Conservation (phyloP, 2,888 invertebrate genomes). For the Synanthedon andrenaeformis region DNA sequence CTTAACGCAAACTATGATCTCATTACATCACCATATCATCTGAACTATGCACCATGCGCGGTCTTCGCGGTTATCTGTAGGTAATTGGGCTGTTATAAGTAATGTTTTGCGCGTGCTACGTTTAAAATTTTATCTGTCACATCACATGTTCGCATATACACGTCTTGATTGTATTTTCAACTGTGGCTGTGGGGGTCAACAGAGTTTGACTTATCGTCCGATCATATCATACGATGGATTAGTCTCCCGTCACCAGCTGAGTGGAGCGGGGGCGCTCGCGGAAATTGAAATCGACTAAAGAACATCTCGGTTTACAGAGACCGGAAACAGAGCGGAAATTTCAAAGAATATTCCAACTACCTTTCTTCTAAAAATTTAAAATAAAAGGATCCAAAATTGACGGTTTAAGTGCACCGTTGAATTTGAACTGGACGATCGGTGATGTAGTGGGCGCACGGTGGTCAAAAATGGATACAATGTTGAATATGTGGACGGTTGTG, state of each 20-base stretch:
- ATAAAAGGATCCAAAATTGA: conserved; percentile 9
- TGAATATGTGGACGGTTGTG: conserved; percentile 60
- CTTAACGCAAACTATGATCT: conserved; percentile 8
- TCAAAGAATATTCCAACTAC: too few relatives aligned
- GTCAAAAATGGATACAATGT: conserved; percentile 54
- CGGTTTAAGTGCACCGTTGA: conserved; percentile 32
- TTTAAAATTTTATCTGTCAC: conserved; percentile 37
- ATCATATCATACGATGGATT: background rate
- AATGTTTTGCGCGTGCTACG: conserved; percentile 28
- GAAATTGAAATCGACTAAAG: conserved; percentile 3
- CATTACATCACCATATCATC: conserved; percentile 16
- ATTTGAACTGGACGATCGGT: conserved; percentile 42
- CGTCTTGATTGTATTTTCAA: too few relatives aligned
- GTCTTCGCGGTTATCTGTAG: conserved; percentile 27
- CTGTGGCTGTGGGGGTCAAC: background rate
- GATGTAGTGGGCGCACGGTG: conserved; percentile 45
- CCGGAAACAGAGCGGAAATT: too few relatives aligned
- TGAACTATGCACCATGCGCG: conserved; percentile 23
- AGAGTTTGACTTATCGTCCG: background rate
- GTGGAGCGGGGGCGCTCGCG: conserved; percentile 1
- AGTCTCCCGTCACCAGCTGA: background rate
- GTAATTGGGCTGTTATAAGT: conserved; percentile 52
- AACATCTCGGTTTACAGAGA: background rate
- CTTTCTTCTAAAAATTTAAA: too few relatives aligned
- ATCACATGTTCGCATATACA: background rate